phyloP scores from a whole-genome alignment of 2,888 invertebrate species.

The Sinotaia quadrata region DNA sequence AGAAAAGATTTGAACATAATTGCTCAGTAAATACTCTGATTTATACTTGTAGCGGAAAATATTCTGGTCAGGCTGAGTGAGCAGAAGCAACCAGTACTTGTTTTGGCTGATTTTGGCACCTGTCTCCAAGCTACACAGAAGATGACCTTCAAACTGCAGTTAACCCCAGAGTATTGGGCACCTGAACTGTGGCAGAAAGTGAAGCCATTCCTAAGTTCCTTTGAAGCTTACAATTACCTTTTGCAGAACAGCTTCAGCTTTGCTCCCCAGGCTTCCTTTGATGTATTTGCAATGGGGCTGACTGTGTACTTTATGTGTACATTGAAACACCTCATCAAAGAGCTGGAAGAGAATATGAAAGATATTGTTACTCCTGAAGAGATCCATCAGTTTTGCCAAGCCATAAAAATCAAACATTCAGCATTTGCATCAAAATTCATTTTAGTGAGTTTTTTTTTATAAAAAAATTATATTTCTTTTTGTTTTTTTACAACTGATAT shows the following conservation, averaged over 20 bases:
- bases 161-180: conserved; percentile 20
- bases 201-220: not conserved
- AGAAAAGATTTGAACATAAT: no score
- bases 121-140: not conserved
- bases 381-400: no score
- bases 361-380: no score
- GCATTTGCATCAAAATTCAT: no score
- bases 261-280: conserved; percentile 1
- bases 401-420: no score
- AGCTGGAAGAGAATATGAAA: no score
- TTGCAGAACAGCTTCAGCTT: not conserved
- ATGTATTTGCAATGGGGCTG: conserved; percentile 20
- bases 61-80: not conserved
- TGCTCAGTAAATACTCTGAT: no score
- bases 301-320: conserved; percentile 14
- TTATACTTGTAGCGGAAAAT: conserved; percentile 8
- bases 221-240: not conserved
- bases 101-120: conserved; percentile 19
- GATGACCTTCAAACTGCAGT: conserved; percentile 10
- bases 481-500: no score
- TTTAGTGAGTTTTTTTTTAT: no score
- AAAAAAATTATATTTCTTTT: no score
- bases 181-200: conserved; percentile 18
- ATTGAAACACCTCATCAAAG: not conserved
- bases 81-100: not conserved